Conservation (phyloP, 2,113 vertebrate genomes). For the Mungos mungo region DNA sequence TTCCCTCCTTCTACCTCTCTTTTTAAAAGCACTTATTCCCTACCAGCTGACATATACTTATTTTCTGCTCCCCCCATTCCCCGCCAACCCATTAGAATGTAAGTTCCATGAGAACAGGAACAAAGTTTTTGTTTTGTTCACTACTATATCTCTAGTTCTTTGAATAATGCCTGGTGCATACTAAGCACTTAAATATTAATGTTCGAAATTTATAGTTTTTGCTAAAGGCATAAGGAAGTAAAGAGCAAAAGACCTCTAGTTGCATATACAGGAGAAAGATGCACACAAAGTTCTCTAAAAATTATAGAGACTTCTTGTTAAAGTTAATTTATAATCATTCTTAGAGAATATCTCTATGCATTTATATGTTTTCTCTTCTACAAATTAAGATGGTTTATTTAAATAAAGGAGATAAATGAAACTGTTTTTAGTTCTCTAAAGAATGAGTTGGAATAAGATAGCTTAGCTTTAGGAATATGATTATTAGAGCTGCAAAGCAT, state of each 20-base stretch:
- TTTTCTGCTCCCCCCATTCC: background rate
- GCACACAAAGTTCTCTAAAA: background rate
- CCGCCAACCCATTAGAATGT: background rate
- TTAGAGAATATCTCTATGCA: background rate
- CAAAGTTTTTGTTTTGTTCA: background rate
- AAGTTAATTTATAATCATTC: constrained; percentile 25
- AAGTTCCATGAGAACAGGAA: background rate
- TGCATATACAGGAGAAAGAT: background rate
- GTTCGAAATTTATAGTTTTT: constrained; percentile 3
- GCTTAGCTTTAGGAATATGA: background rate
- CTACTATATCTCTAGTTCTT: background rate
- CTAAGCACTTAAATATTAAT: background rate
- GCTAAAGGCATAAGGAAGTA: background rate
- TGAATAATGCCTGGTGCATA: background rate
- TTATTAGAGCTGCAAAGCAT: background rate
- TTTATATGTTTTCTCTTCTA: constrained; percentile 9
- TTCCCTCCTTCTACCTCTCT: background rate
- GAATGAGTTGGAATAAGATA: background rate
- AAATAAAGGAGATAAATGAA: background rate
- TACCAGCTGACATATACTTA: background rate
- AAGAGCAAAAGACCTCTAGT: background rate
- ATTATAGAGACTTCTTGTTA: background rate
- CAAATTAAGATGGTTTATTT: background rate
- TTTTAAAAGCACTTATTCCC: background rate
- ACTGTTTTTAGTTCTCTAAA: constrained; percentile 11